Evolutionary conservation across 2,797 vertebrate genomes (phyloP), one percentile per base, ranked within the genome.

Genomic region (Crocidura indochinensis): DNA sequence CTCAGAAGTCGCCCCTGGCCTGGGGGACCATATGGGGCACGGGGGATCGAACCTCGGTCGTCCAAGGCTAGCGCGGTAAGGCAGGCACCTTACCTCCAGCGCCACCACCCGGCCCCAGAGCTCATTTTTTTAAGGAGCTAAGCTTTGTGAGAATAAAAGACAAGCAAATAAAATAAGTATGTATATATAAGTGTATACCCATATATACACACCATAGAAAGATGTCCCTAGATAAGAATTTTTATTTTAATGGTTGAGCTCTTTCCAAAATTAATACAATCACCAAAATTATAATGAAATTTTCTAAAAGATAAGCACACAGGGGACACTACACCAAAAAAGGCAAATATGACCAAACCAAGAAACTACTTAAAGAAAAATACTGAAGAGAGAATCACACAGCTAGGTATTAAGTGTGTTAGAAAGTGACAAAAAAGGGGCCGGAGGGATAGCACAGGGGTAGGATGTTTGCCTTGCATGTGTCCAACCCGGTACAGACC

Each of bases 251-350:
- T 88, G 46, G 12, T 20, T 72, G 27, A 14, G 5, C 72, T 91
- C 73, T 88, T 76, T 80, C 22, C 73, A 94, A 76, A 92, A 38
- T 75, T 75, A 92, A 71, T 71, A 73, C 6, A 85, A 72, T 73
- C 26, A 88, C 51, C 31, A 84, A 94, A 92, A 84, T 64, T 87
- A 31, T 83, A 80, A 83, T 26, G 8, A 8, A 83, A 87, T 56
- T 65, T 92, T 95, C n/a, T 77, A 46, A 31, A 91, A 17, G 14
- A 87, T 87, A n/a, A 71, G 22, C 11, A 79, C 19, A 88, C 8
- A 81, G 26, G 47, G 64, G 27, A 56, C 24, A 76, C 26, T 12
- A 87, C 68, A 90, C 68, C 31, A 79, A 93, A 89, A 92, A 89
- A 92, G 60, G 20, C 65, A 91, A 73, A 22, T 72, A 83, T 49